Evolutionary conservation across 2,797 vertebrate genomes (phyloP), one percentile per base, ranked within the genome.

Genomic region (Amniataba percoides): DNA sequence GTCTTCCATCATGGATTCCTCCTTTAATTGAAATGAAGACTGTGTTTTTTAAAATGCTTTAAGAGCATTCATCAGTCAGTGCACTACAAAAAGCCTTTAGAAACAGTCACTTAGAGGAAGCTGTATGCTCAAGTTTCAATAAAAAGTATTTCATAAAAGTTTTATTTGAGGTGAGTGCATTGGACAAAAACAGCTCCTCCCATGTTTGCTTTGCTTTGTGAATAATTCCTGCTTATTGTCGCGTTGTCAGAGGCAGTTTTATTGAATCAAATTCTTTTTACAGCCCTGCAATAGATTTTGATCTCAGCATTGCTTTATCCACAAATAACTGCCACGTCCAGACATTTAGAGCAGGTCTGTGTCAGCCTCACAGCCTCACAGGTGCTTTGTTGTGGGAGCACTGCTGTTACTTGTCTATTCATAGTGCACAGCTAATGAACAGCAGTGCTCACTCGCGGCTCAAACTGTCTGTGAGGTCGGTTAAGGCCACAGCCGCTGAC

Each of bases 21-120:
- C 21, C 23, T 25, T 52, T 23, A 6, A 51, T 95, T 80, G 11
- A 53, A 62, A 27, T 40, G 10, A 25, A 36, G 34, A 36, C 0
- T 36, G 34, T 36, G 34, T 36, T 36, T 36, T 36, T 11, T n/a
- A 18, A 7, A 46, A 59, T 7, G 7, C 43, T 18, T 27, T 45
- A 4, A n/a, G 25, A n/a, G 3, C 34, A 34, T 48, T 48, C 7
- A 34, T n/a, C 12, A 34, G n/a, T 51, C 16, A 13, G 48, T 48
- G 43, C 12, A n/a, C 19, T 3, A 39, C 56, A 39, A n/a, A 69
- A 46, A 19, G 0, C 16, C 6, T 7, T 42, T 10, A 59, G 14
- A 59, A 42, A 43, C 58, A 43, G 39, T 39, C 45, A 19, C 45
- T 19, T 46, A 48, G 45, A n/a, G 45, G 13, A 10, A 16, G 11